Evolutionary conservation across 2,888 invertebrate genomes (phyloP), one percentile per base, ranked within the genome.

Genomic region (Choreutis nemorana): DNA sequence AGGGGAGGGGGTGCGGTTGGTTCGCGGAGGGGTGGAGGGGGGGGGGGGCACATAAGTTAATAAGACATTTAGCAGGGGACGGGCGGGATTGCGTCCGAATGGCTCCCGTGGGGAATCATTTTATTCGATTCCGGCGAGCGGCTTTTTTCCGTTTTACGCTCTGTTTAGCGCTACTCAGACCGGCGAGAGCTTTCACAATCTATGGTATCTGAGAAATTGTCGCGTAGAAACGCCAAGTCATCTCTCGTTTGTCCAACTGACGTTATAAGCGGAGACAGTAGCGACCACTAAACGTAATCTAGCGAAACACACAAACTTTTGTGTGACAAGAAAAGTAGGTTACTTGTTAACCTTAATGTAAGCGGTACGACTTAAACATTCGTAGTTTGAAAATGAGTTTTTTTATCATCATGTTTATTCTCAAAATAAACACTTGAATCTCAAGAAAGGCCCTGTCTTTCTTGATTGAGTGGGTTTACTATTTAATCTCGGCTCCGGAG

Each of bases 61-160:
- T 75, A 78, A 77, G 77, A 77, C 75, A 77, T 78, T 75, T 75
- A 77, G 79, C 75, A 64, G 68, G 68, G 75, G 71, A 75, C 70
- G 71, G 72, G 78, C 77, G 72, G 77, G 75, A 77, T 77, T 83
- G 83, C 80, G 81, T 82, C 81, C 82, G 83, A 84, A 85, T 84
- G 83, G 83, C 82, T 81, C 85, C 83, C 84, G 66, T 54, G 85
- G 84, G 85, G 84, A 85, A 85, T 85, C 84, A 84, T 84, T 84
- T 84, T 83, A 84, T 85, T 84, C 82, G 84, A 84, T 84, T 84
- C 83, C 78, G 79, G 80, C 77, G 66, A 62, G 65, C 67, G 66
- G 64, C 62, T 68, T 77, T 77, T 73, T 77, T 75, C 66, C 65
- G 66, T 64, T 71, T 70, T 65, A 65, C 68, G 73, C 77, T 73